A percentile compares a stretch with the other conserved stretches of the same genome.
phyloP scores from a whole-genome alignment of 2,888 invertebrate genomes.

The Scaptomyza reducta region DNA sequence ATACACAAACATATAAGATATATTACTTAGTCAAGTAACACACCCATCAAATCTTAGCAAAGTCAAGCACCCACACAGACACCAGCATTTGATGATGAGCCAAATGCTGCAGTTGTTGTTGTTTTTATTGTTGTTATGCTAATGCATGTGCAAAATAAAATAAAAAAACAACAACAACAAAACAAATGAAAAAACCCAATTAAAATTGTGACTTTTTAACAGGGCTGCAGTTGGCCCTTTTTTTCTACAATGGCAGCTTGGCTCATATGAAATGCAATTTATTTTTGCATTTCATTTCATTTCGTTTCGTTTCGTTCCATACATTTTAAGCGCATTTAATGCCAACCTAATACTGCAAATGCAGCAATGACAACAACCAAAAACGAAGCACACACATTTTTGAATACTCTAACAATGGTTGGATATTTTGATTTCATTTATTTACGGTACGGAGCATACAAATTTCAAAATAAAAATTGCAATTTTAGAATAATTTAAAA shows the following conservation, averaged over 20 bases:
- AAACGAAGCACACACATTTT: conserved; percentile 8
- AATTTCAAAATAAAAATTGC: too few relatives aligned
- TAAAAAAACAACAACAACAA: too few relatives aligned
- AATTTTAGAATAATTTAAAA: too few relatives aligned
- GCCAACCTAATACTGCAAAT: conserved; percentile 46
- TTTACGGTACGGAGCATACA: too few relatives aligned
- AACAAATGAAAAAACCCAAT: conserved; percentile 52
- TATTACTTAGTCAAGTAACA: conserved; percentile 28
- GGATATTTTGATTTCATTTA: too few relatives aligned
- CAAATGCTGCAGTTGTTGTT: conserved; percentile 15
- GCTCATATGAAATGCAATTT: conserved; percentile 63
- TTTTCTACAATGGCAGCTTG: conserved; percentile 26
- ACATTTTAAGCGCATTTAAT: conserved; percentile 64
- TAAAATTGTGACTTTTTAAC: conserved; percentile 60
- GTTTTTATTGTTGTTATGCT: conserved; percentile 52
- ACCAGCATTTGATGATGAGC: conserved; percentile 34
- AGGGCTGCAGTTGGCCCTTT: conserved; percentile 26
- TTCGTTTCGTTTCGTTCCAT: conserved; percentile 24
- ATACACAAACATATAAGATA: not conserved
- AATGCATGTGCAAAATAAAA: conserved; percentile 49
- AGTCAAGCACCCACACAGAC: conserved; percentile 29
- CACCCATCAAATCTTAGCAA: conserved; percentile 26
- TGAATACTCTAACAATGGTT: conserved; percentile 6
- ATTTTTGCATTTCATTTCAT: conserved; percentile 48
- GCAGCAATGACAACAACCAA: not conserved